Conservation (phyloP, 2,113 vertebrate genomes). For the Periophthalmodon schlosseri region DNA sequence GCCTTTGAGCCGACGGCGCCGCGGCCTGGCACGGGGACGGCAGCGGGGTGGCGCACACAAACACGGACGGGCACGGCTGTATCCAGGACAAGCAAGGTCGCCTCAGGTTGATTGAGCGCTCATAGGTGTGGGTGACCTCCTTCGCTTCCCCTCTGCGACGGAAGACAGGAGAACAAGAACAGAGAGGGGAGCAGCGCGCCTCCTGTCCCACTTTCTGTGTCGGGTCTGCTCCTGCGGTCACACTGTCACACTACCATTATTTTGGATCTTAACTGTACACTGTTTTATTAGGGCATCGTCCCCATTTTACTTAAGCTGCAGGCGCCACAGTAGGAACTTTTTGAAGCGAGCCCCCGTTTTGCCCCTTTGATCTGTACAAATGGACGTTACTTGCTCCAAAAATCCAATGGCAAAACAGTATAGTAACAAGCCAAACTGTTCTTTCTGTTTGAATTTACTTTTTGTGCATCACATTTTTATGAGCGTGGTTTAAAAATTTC, state of each 20-base stretch:
- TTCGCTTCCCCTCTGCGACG: conserved; percentile 61
- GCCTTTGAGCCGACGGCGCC: conserved; percentile 41
- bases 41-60: conserved; percentile 50
- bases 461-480: too few species aligned
- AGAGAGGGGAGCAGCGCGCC: conserved; percentile 37
- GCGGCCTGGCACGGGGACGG: conserved; percentile 55
- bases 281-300: conserved; percentile 3
- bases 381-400: not conserved
- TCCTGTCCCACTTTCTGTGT: conserved; percentile 62
- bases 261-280: not conserved
- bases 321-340: not conserved
- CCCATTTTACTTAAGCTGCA: not conserved
- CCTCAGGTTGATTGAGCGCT: conserved; percentile 72
- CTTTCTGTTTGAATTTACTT: not conserved
- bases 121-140: conserved; percentile 76
- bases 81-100: conserved; percentile 77
- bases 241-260: conserved; percentile 19
- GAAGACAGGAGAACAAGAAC: conserved; percentile 34
- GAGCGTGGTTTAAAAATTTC: too few species aligned
- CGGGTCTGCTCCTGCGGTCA: conserved; percentile 10
- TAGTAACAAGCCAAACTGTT: not conserved
- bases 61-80: conserved; percentile 44
- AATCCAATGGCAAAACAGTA: not conserved
- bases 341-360: not conserved
- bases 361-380: not conserved